A percentile compares a stretch with the other conserved stretches of the same genome.
Evolutionary conservation across 2,113 vertebrate genomes (phyloP).

Genomic region (Cyprinodon brontotheroides): DNA sequence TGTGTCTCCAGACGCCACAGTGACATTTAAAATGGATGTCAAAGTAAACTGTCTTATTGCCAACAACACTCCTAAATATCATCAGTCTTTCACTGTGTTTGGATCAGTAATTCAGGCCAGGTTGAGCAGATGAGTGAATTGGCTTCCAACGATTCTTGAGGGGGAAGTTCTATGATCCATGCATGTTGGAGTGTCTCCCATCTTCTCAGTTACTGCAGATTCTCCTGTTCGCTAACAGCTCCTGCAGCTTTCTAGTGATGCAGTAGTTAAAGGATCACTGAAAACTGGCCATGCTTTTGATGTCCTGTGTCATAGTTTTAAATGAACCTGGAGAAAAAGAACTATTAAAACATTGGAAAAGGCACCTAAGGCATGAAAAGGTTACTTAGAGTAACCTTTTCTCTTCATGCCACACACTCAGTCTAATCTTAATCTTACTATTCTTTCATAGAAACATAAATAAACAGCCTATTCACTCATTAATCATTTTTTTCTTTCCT

Average conservation of each 20-base stretch:
- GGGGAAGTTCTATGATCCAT: slow-evolving; percentile 7
- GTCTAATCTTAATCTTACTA: slow-evolving; percentile 8
- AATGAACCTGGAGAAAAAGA: slow-evolving; percentile 2
- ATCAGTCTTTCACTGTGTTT: slow-evolving; percentile 73
- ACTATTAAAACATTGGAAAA: slow-evolving; percentile 16
- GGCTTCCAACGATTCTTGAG: slow-evolving; percentile 10
- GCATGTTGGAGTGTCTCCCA: slow-evolving; percentile 10
- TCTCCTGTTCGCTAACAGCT: slow-evolving; percentile 2
- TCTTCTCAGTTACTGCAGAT: neutral
- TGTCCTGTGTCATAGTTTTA: neutral
- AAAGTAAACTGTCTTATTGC: slow-evolving; percentile 68
- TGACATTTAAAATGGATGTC: slow-evolving; percentile 62
- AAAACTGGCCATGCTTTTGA: slow-evolving; percentile 10
- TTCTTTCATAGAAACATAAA: slow-evolving; percentile 2
- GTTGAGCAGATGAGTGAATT: slow-evolving; percentile 49
- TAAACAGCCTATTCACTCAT: slow-evolving; percentile 9
- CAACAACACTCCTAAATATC: slow-evolving; percentile 57
- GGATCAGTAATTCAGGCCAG: slow-evolving; percentile 66
- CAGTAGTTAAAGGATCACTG: neutral
- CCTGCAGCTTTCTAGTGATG: neutral
- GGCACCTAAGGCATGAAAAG: slow-evolving; percentile 18
- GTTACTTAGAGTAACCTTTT: slow-evolving; percentile 22
- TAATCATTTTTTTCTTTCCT: slow-evolving; percentile 15
- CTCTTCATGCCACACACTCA: neutral
- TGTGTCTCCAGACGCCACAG: slow-evolving; percentile 63